phyloP scores from a whole-genome alignment of 2,888 invertebrate species.

The Plutella xylostella region DNA sequence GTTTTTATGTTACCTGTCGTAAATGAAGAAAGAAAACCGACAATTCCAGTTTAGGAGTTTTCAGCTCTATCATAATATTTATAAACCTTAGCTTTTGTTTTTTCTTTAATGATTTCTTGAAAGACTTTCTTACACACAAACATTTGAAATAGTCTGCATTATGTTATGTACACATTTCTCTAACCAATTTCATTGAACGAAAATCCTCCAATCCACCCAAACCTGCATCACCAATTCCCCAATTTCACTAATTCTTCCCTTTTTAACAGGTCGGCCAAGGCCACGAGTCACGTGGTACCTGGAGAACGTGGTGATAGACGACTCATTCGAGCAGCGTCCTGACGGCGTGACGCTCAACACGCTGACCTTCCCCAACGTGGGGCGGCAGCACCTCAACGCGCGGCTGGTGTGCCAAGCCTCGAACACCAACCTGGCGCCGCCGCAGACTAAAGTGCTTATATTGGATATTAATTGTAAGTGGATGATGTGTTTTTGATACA shows the following conservation, averaged over 20 bases:
- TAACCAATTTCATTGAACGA: too few relatives aligned
- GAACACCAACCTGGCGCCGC: conserved; percentile 85
- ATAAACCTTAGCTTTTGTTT: too few relatives aligned
- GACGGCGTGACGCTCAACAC: conserved; percentile 83
- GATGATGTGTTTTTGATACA: too few relatives aligned
- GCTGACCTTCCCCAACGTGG: conserved; percentile 82
- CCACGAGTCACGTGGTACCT: conserved; percentile 88
- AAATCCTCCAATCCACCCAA: too few relatives aligned
- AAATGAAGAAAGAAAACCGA: too few relatives aligned
- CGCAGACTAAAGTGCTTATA: conserved; percentile 82
- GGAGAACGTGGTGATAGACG: conserved; percentile 86
- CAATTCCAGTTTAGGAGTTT: too few relatives aligned
- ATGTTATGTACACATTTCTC: too few relatives aligned
- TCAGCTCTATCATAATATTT: too few relatives aligned
- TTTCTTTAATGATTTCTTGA: too few relatives aligned
- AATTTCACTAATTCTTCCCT: background rate
- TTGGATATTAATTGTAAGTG: conserved; percentile 89
- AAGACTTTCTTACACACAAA: too few relatives aligned
- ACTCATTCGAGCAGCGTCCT: conserved; percentile 77
- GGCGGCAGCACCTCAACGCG: conserved; percentile 85
- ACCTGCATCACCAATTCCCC: background rate
- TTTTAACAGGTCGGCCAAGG: conserved; percentile 74
- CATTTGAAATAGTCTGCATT: too few relatives aligned
- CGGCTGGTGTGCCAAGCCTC: conserved; percentile 89
- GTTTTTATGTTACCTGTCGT: too few relatives aligned